Evolutionary conservation across 2,797 vertebrate genomes (phyloP).

Genomic region (Toxotes lorentzi): DNA sequence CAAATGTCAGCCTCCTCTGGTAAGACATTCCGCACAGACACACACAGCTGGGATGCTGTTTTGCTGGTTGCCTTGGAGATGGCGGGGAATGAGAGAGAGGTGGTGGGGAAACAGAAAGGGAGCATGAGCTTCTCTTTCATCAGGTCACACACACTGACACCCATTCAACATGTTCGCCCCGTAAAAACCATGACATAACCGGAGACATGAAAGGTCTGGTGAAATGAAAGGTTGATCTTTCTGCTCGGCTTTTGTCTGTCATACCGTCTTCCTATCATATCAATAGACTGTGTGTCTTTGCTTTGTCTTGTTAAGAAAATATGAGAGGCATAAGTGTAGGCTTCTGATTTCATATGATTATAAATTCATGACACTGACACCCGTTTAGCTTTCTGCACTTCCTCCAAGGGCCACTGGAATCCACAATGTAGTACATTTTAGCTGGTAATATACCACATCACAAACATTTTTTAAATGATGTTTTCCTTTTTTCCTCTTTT

Average conservation of each 20-base stretch:
- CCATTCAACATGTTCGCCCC: constrained; percentile 18
- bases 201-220: constrained; percentile 11
- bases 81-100: constrained; percentile 53
- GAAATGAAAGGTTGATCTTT: too few relatives aligned
- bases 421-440: background rate
- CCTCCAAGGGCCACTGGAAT: background rate
- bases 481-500: background rate
- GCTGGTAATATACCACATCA: background rate
- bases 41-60: constrained; percentile 69
- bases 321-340: background rate
- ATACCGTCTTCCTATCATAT: constrained; percentile 1
- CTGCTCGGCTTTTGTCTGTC: background rate
- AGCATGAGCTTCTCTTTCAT: constrained; percentile 56
- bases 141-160: constrained; percentile 46
- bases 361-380: background rate
- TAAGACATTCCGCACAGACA: constrained; percentile 50
- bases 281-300: background rate
- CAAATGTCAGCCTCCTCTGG: constrained; percentile 46
- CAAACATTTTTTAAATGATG: background rate
- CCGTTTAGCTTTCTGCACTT: background rate
- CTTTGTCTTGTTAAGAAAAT: background rate
- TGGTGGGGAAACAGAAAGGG: constrained; percentile 20
- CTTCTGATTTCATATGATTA: background rate
- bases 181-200: constrained; percentile 18
- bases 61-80: constrained; percentile 62